A percentile compares a stretch with the other conserved stretches of the same genome.
Conservation (phyloP, 2,888 invertebrate genomes). For the Beris chalybata region DNA sequence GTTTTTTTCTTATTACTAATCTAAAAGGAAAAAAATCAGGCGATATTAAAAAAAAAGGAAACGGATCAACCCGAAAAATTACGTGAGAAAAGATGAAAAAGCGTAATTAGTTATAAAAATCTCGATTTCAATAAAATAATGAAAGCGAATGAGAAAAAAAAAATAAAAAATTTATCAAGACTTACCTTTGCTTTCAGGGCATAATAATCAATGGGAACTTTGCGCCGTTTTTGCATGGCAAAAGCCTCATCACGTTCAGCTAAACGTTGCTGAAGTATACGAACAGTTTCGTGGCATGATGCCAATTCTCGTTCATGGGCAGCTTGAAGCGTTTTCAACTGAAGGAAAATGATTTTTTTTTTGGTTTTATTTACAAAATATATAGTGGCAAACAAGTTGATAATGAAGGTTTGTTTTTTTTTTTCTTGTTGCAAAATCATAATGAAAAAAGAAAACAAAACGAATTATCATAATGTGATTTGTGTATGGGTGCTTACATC, state of each 20-base stretch:
- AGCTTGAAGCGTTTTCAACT: constrained; percentile 75
- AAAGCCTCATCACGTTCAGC: constrained; percentile 55
- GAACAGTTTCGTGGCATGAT: constrained; percentile 54
- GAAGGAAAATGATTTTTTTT: constrained; percentile 38
- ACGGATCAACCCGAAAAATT: constrained; percentile 1
- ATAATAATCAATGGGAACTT: constrained; percentile 56
- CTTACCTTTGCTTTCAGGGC: constrained; percentile 56
- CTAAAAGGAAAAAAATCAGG: constrained; percentile 16
- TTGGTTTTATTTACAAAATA: neutral
- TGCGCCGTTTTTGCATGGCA: constrained; percentile 54
- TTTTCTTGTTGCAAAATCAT: neutral
- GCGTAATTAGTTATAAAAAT: constrained; percentile 11
- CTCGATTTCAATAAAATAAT: constrained; percentile 2
- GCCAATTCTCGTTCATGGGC: constrained; percentile 71
- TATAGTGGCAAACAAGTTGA: neutral
- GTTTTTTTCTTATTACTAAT: constrained; percentile 31
- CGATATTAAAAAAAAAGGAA: neutral
- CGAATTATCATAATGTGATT: too few species aligned
- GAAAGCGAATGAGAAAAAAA: constrained; percentile 20
- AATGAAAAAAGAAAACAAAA: neutral
- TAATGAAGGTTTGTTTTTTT: neutral
- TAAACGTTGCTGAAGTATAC: constrained; percentile 54
- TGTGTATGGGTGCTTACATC: constrained; percentile 65
- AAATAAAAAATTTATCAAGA: constrained; percentile 19
- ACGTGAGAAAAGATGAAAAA: constrained; percentile 12